Percentiles rank a stretch among this genome's conserved stretches.
These are phyloP conservation scores for Malacoctenus gilli DNA, from an alignment of 2,797 vertebrate species.

Conservation along the genomic window DNA sequence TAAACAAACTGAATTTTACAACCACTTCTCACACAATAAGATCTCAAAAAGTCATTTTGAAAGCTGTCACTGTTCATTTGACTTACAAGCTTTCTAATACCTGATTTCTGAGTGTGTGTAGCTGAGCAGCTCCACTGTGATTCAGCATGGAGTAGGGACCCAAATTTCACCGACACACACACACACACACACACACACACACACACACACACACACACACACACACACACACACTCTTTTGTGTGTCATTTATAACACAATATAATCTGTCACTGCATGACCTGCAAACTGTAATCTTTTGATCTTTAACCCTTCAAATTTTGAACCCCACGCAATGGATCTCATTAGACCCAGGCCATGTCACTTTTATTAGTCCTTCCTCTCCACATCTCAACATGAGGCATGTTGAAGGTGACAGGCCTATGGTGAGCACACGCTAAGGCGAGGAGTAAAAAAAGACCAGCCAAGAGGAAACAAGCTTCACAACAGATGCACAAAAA, in stretches of 20 bases:
- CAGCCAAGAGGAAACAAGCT: slow-evolving; percentile 36
- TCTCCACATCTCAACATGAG: slow-evolving; percentile 36
- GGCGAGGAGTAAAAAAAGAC: slow-evolving; percentile 23
- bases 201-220: slow-evolving; percentile 3
- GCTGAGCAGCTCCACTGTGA: slow-evolving; percentile 42
- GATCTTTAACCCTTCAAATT: slow-evolving; percentile 46
- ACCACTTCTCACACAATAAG: neutral
- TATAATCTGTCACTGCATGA: slow-evolving; percentile 12
- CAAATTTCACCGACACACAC: slow-evolving; percentile 18
- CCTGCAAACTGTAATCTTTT: slow-evolving; percentile 14
- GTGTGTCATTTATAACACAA: slow-evolving; percentile 16
- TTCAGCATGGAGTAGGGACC: no score
- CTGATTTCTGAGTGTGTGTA: no score
- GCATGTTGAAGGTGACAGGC: slow-evolving; percentile 53
- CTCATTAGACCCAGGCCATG: slow-evolving; percentile 40
- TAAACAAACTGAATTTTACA: neutral
- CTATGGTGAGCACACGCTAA: slow-evolving; percentile 31
- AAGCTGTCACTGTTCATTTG: slow-evolving; percentile 29
- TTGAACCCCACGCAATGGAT: slow-evolving; percentile 36
- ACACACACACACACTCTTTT: neutral
- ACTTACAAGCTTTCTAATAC: slow-evolving; percentile 29
- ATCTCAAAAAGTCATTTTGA: slow-evolving; percentile 15
- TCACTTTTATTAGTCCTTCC: slow-evolving; percentile 28
- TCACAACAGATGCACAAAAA: slow-evolving; percentile 7
- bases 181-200: slow-evolving; percentile 8